Base-by-base conservation (phyloP, 2,797 vertebrate species). In the Rhinella marina region DNA sequence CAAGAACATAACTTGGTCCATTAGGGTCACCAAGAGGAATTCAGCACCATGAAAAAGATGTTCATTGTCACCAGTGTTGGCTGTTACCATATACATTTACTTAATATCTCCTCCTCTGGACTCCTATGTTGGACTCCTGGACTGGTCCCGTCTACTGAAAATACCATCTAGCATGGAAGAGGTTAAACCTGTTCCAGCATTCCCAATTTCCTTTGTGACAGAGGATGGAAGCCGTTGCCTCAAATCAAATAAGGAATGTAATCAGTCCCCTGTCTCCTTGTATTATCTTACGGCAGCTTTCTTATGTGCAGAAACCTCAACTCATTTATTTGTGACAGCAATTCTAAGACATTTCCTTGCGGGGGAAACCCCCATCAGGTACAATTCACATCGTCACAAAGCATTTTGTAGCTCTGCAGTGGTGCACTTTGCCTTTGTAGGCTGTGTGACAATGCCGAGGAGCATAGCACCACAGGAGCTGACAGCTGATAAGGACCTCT, bases 211-310 rank as follows among this genome's bases (percentile, higher is more conserved):
- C 48, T 54, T 7, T 11, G 41, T 64, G 86, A 76, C 48, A 29
- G 25, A 62, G 80, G 62, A 59, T 68, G 59, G 72, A 61, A n/a
- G 16, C 70, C 25, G 50, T 21, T 17, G 41, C 25, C 27, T 66
- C 16, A 41, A 57, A 82, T 83, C 25, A 48, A 81, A 80, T 61
- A 81, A 41, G 78, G 16, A 59, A 59, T 87, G 52, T 70, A 87
- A 87, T 81, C 85, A 87, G 85, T 73, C 62, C 64, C 27, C 64
- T 70, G 85, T 81, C 85, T 81, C 66, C 56, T 62, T 73, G 85
- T 5, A n/a, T 87, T 81, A 81, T 62, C 50, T 17, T 57, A 50
- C 23, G 17, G 66, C 56, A 0, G 23, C 9, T 41, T 25, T 70
- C 25, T 41, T 56, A 14, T 41, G 59, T 66, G 41, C 48, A 62